Base-by-base conservation (phyloP, 37 sponge, comb jelly and placozoan species). In the Haliclona indistincta region DNA sequence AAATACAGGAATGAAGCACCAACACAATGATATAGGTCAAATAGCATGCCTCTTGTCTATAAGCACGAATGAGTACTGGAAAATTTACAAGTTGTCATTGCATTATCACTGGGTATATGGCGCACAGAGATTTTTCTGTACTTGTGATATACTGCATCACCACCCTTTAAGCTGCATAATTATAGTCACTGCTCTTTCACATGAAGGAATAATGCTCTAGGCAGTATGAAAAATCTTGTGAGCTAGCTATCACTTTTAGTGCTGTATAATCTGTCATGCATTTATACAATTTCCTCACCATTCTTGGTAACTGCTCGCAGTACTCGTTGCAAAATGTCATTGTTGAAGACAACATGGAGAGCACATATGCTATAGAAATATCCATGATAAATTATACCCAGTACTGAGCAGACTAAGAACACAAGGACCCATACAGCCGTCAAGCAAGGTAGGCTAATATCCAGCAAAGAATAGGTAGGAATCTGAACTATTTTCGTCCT, bases 341-440 rank as follows among this genome's bases (percentile, higher is more conserved):
- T 89, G 74, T 85, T 85, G 34, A 72, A 84, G 40, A 89, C 67
- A 58, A 91, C 87, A 71, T 75, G 76, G 29, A 94, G 67, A 13
- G 87, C 79, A 81, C 86, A 90, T 35, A 91, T 42, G 49, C 79
- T 76, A 85, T 88, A 94, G 80, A 94, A 87, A 76, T 91, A 94
- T 47, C 95, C 95, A 17, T 51, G 37, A 67, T 84, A 86, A 15
- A 54, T 42, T 15, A 90, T 54, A 3, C 85, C 78, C 20, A 86
- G 74, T 4, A 81, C 47, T 32, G 88, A 87, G 29, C 65, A 76
- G 39, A 76, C 13, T 25, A 87, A 42, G 29, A 86, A 80, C 13
- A 75, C 45, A 10, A 69, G 15, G 20, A 58, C 40, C 22, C 69
- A 79, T 1, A 79, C 4, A 7, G 80, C 56, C 54, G 37, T 79